These are phyloP conservation scores for Tineola bisselliella DNA, from an alignment of 2,888 invertebrate genomes.

Conservation along the genomic window DNA sequence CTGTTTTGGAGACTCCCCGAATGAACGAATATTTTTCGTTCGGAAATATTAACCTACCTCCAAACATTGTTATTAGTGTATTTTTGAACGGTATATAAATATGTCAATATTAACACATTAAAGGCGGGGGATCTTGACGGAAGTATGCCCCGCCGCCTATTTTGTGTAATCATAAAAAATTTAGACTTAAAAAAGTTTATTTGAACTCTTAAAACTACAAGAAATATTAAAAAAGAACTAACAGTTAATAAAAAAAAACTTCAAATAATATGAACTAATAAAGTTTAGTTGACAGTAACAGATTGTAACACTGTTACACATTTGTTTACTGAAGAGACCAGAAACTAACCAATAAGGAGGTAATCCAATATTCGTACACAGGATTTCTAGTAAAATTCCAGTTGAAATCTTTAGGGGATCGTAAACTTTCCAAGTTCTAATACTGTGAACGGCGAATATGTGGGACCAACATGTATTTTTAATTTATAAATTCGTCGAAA, in stretches of 20 bases:
- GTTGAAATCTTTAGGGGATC: conserved; percentile 8
- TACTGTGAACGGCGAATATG: neutral
- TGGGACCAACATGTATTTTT: neutral
- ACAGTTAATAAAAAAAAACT: no score
- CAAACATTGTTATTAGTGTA: no score
- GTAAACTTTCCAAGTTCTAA: conserved; percentile 3
- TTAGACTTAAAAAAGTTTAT: no score
- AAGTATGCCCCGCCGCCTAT: no score
- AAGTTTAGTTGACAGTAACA: neutral
- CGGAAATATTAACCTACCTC: no score
- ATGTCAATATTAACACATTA: no score
- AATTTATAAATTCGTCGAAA: neutral
- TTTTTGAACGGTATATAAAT: no score
- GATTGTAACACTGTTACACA: neutral
- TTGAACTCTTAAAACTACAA: no score
- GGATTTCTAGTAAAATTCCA: neutral
- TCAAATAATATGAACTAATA: no score
- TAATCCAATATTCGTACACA: neutral
- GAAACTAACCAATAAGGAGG: neutral
- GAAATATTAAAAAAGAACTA: no score
- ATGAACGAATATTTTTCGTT: neutral
- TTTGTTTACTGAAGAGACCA: neutral
- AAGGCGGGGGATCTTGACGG: no score
- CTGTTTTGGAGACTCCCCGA: conserved; percentile 7
- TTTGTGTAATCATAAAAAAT: no score